These are phyloP conservation scores for Poicephalus gulielmi DNA, from an alignment of 2,113 vertebrate species.

Conservation along the genomic window DNA sequence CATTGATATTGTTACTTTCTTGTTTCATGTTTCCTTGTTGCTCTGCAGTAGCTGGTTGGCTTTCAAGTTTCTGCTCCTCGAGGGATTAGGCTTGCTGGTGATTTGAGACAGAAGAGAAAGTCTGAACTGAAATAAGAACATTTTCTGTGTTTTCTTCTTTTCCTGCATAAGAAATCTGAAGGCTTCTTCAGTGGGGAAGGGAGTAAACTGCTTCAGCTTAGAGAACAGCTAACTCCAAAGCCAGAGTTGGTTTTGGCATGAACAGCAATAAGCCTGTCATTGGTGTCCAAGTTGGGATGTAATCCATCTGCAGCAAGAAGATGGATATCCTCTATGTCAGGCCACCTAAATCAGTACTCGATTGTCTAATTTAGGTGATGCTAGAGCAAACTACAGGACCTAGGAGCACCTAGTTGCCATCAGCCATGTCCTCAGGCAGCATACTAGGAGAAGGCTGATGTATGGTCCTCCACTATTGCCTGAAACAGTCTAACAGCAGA, in stretches of 20 bases:
- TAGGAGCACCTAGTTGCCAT: background rate
- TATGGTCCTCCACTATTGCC: background rate
- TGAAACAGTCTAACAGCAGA: background rate
- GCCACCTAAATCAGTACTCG: background rate
- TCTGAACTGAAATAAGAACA: background rate
- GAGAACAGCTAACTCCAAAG: background rate
- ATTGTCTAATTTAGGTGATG: background rate
- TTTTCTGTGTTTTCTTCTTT: background rate
- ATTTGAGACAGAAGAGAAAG: background rate
- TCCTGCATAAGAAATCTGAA: background rate
- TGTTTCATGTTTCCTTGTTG: background rate
- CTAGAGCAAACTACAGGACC: background rate
- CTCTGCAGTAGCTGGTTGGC: background rate
- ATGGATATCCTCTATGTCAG: background rate
- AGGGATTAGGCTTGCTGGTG: background rate
- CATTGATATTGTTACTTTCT: background rate
- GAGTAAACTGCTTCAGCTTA: background rate
- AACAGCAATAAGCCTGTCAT: fast-evolving
- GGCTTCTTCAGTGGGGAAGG: background rate
- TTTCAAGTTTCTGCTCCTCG: background rate
- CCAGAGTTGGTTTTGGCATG: fast-evolving
- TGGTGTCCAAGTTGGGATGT: background rate
- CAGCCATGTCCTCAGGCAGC: background rate
- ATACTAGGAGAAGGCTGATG: background rate
- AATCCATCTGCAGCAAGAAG: background rate